These are phyloP conservation scores for Otolemur garnettii DNA, from an alignment of 2,113 vertebrate species.

Conservation along the genomic window DNA sequence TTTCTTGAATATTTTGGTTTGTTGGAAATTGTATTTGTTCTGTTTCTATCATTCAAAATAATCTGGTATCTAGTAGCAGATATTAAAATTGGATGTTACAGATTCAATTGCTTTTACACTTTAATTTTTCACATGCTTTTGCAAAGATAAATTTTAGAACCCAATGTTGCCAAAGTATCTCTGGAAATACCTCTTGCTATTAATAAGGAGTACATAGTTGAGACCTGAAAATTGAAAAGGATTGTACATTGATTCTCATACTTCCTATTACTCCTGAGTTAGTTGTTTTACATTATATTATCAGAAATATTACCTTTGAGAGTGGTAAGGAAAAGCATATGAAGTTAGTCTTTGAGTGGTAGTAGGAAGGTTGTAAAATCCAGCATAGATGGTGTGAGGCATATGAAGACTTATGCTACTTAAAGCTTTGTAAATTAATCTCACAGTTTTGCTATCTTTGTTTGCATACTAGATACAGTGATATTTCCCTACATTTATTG, in stretches of 20 bases:
- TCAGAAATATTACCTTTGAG: not conserved
- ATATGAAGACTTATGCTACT: not conserved
- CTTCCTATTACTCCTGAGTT: not conserved
- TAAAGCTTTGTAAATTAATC: slow-evolving; percentile 10
- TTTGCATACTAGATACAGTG: slow-evolving; percentile 28
- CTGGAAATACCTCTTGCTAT: slow-evolving; percentile 24
- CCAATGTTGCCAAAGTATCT: not conserved
- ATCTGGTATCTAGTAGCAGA: not conserved
- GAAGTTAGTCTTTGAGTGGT: slow-evolving; percentile 25
- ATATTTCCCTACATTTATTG: not conserved
- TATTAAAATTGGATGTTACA: slow-evolving; percentile 26
- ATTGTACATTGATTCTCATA: not conserved
- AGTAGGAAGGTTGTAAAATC: slow-evolving; percentile 38
- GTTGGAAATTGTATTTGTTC: not conserved
- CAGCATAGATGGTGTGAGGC: not conserved
- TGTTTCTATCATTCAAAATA: not conserved
- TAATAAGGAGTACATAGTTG: not conserved
- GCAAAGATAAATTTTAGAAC: slow-evolving; percentile 23
- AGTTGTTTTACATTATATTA: not conserved
- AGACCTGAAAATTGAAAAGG: slow-evolving; percentile 15
- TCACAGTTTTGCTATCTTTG: not conserved
- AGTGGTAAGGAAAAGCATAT: not conserved
- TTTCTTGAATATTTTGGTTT: slow-evolving; percentile 53
- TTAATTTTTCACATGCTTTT: slow-evolving; percentile 46
- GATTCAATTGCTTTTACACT: slow-evolving; percentile 14